Percentiles rank a stretch among this genome's conserved stretches.
Evolutionary conservation across 2,797 vertebrate genomes (phyloP).

Genomic region (Diplodus sargus): DNA sequence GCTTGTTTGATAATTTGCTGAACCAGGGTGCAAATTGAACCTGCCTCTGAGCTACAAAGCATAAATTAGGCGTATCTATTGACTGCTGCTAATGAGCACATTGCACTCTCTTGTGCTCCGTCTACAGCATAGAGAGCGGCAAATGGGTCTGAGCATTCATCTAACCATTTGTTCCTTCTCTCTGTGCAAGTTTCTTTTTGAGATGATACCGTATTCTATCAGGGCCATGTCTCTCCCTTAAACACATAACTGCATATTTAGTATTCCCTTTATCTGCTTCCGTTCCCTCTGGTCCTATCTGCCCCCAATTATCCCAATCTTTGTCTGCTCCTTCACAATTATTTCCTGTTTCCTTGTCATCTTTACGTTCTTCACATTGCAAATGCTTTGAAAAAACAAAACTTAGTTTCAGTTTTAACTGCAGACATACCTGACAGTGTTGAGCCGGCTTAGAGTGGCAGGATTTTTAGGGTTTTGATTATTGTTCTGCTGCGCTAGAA

Average conservation of each 20-base stretch:
- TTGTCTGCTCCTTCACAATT: neutral
- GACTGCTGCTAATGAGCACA: constrained; percentile 20
- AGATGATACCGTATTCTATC: neutral
- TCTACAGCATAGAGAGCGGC: neutral
- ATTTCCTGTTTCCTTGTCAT: constrained; percentile 10
- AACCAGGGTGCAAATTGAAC: neutral
- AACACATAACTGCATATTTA: neutral
- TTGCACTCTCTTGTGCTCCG: constrained; percentile 12
- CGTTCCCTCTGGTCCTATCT: constrained; percentile 14
- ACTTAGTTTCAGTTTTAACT: constrained; percentile 20
- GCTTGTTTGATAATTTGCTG: neutral
- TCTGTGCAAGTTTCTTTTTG: neutral
- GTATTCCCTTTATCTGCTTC: constrained; percentile 2
- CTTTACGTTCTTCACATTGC: neutral
- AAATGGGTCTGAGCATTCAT: neutral
- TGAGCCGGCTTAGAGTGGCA: neutral
- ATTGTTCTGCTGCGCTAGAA: neutral
- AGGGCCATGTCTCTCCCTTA: constrained; percentile 9
- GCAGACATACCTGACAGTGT: neutral
- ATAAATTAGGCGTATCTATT: constrained; percentile 14
- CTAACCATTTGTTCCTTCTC: neutral
- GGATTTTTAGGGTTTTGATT: constrained; percentile 5
- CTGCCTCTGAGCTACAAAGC: constrained; percentile 2
- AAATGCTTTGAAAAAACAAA: neutral
- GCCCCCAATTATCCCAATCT: constrained; percentile 21